Evolutionary conservation across 2,888 invertebrate species (phyloP).

Genomic region (Dryobota labecula): DNA sequence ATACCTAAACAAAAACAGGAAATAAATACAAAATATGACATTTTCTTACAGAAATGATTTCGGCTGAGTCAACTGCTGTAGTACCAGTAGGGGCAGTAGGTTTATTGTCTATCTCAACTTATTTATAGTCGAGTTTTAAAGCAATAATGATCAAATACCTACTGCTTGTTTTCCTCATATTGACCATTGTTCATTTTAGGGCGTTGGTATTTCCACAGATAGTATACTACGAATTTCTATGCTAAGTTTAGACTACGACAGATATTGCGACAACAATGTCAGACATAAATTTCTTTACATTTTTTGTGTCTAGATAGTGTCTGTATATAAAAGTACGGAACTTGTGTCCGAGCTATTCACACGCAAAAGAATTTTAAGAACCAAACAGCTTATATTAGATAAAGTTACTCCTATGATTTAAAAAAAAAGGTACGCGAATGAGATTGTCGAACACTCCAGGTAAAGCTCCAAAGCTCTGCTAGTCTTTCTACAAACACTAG

Average conservation of each 20-base stretch:
- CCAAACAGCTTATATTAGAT: neutral
- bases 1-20: neutral
- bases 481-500: neutral
- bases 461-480: neutral
- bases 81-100: neutral
- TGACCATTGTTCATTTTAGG: neutral
- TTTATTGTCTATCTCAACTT: neutral
- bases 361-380: neutral
- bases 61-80: neutral
- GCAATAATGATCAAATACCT: neutral
- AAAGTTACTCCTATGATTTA: no score
- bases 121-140: neutral
- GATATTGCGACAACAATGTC: neutral
- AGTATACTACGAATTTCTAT: neutral
- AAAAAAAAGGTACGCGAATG: neutral
- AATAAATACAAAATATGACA: neutral
- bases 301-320: no score
- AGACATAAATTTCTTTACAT: neutral
- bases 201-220: neutral
- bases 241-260: neutral
- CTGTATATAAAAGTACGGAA: no score
- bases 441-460: neutral
- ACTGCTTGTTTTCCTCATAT: neutral
- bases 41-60: neutral
- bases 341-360: neutral